Conservation (phyloP, 2,888 invertebrate genomes). For the Ennomos quercinarius region DNA sequence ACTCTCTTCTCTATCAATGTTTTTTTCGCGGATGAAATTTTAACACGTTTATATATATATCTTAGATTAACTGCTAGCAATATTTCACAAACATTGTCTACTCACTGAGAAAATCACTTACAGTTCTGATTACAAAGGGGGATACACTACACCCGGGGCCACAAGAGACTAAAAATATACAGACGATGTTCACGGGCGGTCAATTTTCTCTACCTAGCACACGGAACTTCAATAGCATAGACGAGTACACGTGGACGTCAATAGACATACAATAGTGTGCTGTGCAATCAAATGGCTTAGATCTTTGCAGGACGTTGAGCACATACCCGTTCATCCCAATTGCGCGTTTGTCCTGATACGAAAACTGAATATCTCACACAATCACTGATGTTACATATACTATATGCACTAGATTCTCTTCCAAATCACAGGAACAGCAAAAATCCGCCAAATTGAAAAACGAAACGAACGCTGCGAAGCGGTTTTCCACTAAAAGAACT, state of each 20-base stretch:
- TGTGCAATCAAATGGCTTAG: conserved; percentile 40
- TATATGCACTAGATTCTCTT: conserved; percentile 14
- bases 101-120: conserved; percentile 31
- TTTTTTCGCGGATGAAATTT: neutral
- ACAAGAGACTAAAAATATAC: conserved; percentile 27
- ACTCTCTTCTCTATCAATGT: neutral
- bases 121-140: conserved; percentile 36
- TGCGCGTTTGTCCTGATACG: conserved; percentile 32
- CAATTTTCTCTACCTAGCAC: conserved; percentile 41
- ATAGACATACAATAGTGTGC: conserved; percentile 35
- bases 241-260: conserved; percentile 10
- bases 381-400: conserved; percentile 20
- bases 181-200: conserved; percentile 34
- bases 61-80: conserved; percentile 11
- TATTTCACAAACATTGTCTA: conserved; percentile 21
- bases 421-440: conserved; percentile 6
- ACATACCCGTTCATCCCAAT: conserved; percentile 37
- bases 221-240: conserved; percentile 22
- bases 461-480: conserved; percentile 19
- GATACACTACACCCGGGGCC: conserved; percentile 26
- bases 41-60: conserved; percentile 5
- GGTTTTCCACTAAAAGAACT: conserved; percentile 25
- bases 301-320: conserved; percentile 39
- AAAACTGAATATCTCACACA: conserved; percentile 25
- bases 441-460: conserved; percentile 19